Evolutionary conservation across 2,888 invertebrate genomes (phyloP).

Genomic region (Papilio elwesi): DNA sequence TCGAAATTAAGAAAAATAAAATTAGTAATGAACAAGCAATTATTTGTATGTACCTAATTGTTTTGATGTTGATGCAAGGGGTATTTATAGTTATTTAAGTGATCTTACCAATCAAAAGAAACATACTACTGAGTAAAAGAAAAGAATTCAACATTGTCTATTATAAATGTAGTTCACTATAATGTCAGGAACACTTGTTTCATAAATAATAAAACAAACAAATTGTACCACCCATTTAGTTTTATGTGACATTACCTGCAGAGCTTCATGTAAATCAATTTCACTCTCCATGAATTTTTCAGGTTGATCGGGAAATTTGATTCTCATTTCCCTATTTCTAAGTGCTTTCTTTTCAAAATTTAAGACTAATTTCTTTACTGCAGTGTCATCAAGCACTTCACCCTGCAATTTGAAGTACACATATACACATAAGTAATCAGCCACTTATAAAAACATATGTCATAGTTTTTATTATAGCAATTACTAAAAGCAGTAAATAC

Average conservation of each 20-base stretch:
- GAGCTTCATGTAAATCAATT: constrained; percentile 94
- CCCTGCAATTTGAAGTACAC: constrained; percentile 76
- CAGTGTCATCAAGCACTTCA: constrained; percentile 94
- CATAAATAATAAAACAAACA: too few relatives aligned
- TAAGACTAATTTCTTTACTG: constrained; percentile 94
- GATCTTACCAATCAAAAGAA: not conserved
- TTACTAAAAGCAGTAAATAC: too few relatives aligned
- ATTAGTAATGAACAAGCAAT: too few relatives aligned
- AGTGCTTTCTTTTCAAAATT: constrained; percentile 97
- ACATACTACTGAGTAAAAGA: too few relatives aligned
- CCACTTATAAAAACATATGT: too few relatives aligned
- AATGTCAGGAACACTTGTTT: too few relatives aligned
- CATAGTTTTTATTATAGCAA: too few relatives aligned
- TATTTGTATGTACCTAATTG: too few relatives aligned
- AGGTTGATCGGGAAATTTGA: constrained; percentile 98
- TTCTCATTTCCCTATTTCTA: constrained; percentile 98
- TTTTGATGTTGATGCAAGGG: too few relatives aligned
- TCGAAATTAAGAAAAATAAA: constrained; percentile 18
- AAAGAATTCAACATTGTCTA: too few relatives aligned
- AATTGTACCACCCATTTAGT: not conserved
- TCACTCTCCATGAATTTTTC: constrained; percentile 99
- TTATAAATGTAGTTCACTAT: too few relatives aligned
- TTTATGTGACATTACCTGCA: constrained; percentile 85
- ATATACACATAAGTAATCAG: not conserved
- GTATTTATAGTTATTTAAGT: not conserved